Evolutionary conservation across 2,888 invertebrate genomes (phyloP).

Genomic region (Tolmerus cingulatus): DNA sequence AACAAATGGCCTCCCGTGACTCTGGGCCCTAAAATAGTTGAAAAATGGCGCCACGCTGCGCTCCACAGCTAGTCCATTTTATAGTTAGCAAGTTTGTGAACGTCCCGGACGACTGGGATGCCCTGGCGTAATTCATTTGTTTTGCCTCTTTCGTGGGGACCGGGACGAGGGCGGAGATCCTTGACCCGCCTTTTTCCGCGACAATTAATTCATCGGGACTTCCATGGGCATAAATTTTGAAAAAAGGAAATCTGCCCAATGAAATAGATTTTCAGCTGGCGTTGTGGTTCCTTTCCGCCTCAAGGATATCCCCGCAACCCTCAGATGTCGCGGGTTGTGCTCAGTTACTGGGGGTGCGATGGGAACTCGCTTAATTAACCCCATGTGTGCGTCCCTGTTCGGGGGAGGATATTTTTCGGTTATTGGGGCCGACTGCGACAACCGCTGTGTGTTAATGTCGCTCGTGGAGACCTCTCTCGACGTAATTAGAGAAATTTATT

Average conservation of each 20-base stretch:
- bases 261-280: not conserved
- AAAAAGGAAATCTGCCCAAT: not conserved
- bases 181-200: constrained; percentile 14
- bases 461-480: not conserved
- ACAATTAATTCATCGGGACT: constrained; percentile 8
- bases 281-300: not conserved
- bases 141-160: not conserved
- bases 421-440: constrained; percentile 8
- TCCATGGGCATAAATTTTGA: not conserved
- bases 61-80: not conserved
- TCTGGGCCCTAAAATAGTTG: constrained; percentile 12
- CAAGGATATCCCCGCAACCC: not conserved
- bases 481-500: constrained; percentile 29
- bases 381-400: not conserved
- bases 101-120: not conserved
- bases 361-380: constrained; percentile 24
- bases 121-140: constrained; percentile 8
- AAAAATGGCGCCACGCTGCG: constrained; percentile 29
- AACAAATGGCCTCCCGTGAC: constrained; percentile 38
- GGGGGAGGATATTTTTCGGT: constrained; percentile 10
- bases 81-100: not conserved
- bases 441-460: constrained; percentile 31
- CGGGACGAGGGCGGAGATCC: not conserved
- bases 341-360: not conserved
- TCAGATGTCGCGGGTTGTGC: not conserved